Percentiles rank a stretch among this genome's conserved stretches.
Conservation (phyloP, 2,797 vertebrate genomes). For the Acrocephalus scirpaceus region DNA sequence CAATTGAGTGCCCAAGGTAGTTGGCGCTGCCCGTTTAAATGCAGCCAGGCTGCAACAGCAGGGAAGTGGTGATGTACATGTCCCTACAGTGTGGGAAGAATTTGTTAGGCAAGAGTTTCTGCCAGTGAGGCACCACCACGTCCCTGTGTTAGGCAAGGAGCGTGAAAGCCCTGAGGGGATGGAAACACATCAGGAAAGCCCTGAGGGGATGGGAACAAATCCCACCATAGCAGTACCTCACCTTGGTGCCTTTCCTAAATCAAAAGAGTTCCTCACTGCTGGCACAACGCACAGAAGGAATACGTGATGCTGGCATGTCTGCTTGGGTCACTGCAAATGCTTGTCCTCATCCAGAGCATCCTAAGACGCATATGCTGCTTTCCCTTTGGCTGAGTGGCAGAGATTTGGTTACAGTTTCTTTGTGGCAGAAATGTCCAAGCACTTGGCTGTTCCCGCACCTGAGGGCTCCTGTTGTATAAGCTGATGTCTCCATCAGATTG, state of each 20-base stretch:
- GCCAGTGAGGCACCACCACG: neutral
- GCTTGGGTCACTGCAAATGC: neutral
- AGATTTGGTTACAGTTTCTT: neutral
- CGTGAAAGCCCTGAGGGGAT: neutral
- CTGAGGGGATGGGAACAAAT: neutral
- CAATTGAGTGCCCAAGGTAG: neutral
- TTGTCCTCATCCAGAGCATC: neutral
- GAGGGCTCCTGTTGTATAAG: neutral
- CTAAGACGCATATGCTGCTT: accelerated
- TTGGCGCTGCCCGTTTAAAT: neutral
- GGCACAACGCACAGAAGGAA: neutral
- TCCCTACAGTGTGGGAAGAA: neutral
- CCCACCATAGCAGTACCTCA: neutral
- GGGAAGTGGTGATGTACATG: accelerated
- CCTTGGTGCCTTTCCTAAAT: neutral
- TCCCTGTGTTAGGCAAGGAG: neutral
- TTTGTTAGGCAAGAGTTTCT: neutral
- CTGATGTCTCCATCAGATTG: neutral
- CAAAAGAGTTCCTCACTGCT: neutral
- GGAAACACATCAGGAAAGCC: neutral
- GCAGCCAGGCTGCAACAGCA: neutral
- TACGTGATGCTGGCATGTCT: neutral
- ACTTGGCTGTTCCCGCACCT: accelerated
- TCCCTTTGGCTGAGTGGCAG: neutral
- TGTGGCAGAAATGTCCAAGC: neutral